These are phyloP conservation scores for Metalampra italica DNA, from an alignment of 2,888 invertebrate species.

Conservation along the genomic window DNA sequence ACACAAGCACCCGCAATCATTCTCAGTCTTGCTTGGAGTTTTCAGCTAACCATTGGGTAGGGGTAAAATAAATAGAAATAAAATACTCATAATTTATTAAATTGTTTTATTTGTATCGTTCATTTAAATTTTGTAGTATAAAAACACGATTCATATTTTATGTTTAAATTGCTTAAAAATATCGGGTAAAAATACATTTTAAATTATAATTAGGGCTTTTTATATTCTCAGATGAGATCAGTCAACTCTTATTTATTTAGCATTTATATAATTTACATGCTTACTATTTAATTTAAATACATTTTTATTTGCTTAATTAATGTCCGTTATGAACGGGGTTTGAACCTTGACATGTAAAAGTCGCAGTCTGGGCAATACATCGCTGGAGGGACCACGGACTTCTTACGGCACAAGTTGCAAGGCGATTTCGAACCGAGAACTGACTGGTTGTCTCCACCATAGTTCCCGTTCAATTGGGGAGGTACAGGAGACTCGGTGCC, in stretches of 20 bases:
- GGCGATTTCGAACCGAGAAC: constrained; percentile 77
- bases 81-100: constrained; percentile 2
- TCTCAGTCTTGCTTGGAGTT: no score
- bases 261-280: constrained; percentile 9
- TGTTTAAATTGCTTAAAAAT: constrained; percentile 8
- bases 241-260: constrained; percentile 25
- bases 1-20: no score
- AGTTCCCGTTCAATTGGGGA: constrained; percentile 53
- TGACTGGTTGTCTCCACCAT: constrained; percentile 35
- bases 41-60: no score
- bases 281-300: constrained; percentile 12
- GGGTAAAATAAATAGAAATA: constrained; percentile 2
- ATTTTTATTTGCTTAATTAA: constrained; percentile 3
- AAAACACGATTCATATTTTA: constrained; percentile 15
- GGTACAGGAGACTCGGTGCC: constrained; percentile 76
- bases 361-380: constrained; percentile 94
- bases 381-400: constrained; percentile 86
- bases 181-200: constrained; percentile 10
- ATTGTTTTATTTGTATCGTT: constrained; percentile 16
- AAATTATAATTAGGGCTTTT: constrained; percentile 19
- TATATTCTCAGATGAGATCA: constrained; percentile 62
- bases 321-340: constrained; percentile 74
- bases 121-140: constrained; percentile 16
- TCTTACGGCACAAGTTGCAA: constrained; percentile 93
- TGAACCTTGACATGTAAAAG: constrained; percentile 93